Evolutionary conservation across 2,797 vertebrate species (phyloP).

Genomic region (Pseudochaenichthys georgianus): DNA sequence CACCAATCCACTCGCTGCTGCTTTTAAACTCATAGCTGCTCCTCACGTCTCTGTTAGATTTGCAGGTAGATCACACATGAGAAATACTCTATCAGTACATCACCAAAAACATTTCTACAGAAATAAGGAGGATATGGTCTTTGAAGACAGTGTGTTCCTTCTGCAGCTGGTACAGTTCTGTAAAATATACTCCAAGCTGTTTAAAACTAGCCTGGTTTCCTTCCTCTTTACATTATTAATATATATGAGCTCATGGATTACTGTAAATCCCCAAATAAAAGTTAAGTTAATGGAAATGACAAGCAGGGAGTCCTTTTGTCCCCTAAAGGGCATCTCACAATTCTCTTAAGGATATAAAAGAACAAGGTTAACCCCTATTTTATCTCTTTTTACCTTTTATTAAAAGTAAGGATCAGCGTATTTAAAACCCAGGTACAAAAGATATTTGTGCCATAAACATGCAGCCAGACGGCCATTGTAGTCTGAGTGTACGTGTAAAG

Average conservation of each 20-base stretch:
- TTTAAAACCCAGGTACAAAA: too few species aligned
- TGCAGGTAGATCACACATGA: background rate
- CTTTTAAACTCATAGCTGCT: background rate
- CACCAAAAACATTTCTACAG: background rate
- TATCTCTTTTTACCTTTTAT: too few species aligned
- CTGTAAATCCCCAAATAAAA: background rate
- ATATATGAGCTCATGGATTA: background rate
- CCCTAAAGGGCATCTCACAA: too few species aligned
- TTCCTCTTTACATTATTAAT: conserved; percentile 1
- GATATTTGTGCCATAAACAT: too few species aligned
- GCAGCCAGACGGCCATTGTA: too few species aligned
- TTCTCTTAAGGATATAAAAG: too few species aligned
- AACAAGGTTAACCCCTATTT: too few species aligned
- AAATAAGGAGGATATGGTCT: background rate
- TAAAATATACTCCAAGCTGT: background rate
- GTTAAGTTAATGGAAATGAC: too few species aligned
- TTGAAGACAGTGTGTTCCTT: background rate
- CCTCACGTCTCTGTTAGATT: background rate
- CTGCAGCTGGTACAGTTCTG: background rate
- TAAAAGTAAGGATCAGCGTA: too few species aligned
- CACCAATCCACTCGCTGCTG: background rate
- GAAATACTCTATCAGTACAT: background rate
- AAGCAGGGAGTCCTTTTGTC: too few species aligned
- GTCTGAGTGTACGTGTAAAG: too few species aligned
- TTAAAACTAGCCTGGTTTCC: background rate